Conservation (phyloP, 2,888 invertebrate genomes). For the Aquatica leii region DNA sequence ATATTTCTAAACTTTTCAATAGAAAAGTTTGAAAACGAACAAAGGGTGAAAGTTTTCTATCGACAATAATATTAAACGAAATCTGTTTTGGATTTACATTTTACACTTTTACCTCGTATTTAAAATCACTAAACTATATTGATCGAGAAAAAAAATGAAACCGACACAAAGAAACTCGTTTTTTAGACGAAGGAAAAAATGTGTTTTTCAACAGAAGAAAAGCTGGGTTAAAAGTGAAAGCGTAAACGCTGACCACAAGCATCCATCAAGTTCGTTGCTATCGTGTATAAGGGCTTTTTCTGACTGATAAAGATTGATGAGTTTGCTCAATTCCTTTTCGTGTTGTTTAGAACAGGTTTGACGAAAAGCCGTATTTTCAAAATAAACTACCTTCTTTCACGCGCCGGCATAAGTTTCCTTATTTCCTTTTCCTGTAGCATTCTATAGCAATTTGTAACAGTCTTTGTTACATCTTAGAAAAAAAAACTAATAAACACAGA, state of each 20-base stretch:
- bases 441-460: slow-evolving; percentile 11
- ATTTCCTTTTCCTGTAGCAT: slow-evolving; percentile 11
- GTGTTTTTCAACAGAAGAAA: slow-evolving; percentile 8
- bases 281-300: slow-evolving; percentile 20
- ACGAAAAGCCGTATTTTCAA: slow-evolving; percentile 17
- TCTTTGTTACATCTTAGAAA: slow-evolving; percentile 7
- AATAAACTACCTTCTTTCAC: slow-evolving; percentile 14
- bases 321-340: slow-evolving; percentile 23
- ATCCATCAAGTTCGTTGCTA: slow-evolving; percentile 30
- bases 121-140: too few species aligned
- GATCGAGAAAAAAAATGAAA: neutral
- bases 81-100: neutral
- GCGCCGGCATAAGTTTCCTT: slow-evolving; percentile 7
- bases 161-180: neutral
- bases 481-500: slow-evolving; percentile 9
- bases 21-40: slow-evolving; percentile 3
- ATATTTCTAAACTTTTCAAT: slow-evolving; percentile 7
- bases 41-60: slow-evolving; percentile 10
- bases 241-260: slow-evolving; percentile 24
- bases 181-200: neutral
- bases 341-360: slow-evolving; percentile 22
- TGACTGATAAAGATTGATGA: slow-evolving; percentile 36
- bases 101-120: too few species aligned
- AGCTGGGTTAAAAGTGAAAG: slow-evolving; percentile 26
- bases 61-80: neutral